Evolutionary conservation across 2,797 vertebrate genomes (phyloP).

Genomic region (Lacerta viridis): DNA sequence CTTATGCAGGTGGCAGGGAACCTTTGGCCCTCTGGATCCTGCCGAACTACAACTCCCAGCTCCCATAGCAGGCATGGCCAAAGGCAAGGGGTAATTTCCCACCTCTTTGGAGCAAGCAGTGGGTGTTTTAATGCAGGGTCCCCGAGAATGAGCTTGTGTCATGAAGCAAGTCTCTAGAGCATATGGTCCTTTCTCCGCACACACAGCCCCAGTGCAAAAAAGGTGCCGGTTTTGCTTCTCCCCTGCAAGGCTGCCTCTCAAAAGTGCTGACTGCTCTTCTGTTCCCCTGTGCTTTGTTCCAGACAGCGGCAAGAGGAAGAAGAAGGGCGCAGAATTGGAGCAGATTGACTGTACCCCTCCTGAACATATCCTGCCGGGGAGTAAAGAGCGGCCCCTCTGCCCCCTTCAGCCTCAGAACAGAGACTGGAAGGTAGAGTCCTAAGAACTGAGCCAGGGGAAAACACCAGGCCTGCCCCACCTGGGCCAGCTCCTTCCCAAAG

Average conservation of each 20-base stretch:
- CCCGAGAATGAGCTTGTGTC: neutral
- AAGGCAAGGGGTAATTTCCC: neutral
- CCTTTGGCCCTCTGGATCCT: no score
- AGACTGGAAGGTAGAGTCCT: constrained; percentile 93
- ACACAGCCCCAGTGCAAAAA: no score
- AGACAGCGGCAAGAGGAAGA: constrained; percentile 96
- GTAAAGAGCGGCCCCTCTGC: constrained; percentile 94
- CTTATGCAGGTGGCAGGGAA: no score
- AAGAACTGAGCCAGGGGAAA: no score
- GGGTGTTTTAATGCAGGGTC: neutral
- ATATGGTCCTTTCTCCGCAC: no score
- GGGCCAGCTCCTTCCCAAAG: no score
- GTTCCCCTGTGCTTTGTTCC: constrained; percentile 10
- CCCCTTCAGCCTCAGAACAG: constrained; percentile 97
- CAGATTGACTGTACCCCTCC: constrained; percentile 99
- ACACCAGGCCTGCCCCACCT: no score
- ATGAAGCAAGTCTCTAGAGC: neutral
- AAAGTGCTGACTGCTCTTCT: constrained; percentile 50
- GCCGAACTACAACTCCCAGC: no score
- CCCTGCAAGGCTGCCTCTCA: neutral
- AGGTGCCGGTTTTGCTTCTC: neutral
- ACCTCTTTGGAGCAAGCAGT: no score
- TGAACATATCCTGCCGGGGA: constrained; percentile 96
- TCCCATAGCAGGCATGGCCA: no score
- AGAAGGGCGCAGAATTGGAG: constrained; percentile 94